These are phyloP conservation scores for Takifugu ocellatus DNA, from an alignment of 2,797 vertebrate genomes.

Conservation along the genomic window DNA sequence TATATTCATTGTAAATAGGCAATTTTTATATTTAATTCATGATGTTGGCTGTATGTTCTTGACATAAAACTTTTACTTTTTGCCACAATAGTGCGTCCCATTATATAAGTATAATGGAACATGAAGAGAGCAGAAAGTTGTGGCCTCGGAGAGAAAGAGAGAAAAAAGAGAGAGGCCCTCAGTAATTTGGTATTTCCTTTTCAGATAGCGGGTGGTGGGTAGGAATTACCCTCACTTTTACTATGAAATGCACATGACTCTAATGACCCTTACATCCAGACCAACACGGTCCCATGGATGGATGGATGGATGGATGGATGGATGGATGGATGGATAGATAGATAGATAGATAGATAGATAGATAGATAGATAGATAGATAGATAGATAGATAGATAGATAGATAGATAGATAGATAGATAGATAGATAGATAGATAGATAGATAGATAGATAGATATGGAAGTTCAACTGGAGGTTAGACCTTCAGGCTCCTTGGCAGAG, in stretches of 20 bases:
- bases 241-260: conserved; percentile 22
- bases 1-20: too few relatives aligned
- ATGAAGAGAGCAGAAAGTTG: not conserved
- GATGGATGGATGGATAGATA: not conserved
- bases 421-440: conserved; percentile 6
- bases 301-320: not conserved
- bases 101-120: not conserved
- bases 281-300: conserved; percentile 26
- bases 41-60: too few relatives aligned
- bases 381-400: conserved; percentile 9
- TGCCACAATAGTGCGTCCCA: not conserved
- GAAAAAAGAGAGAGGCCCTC: conserved; percentile 30
- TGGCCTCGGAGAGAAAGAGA: not conserved
- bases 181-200: conserved; percentile 76
- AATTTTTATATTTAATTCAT: too few relatives aligned
- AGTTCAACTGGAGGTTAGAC: conserved; percentile 66
- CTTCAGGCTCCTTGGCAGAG: conserved; percentile 56
- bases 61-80: too few relatives aligned
- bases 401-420: not conserved
- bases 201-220: conserved; percentile 54
- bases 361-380: too few relatives aligned
- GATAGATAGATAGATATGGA: conserved; percentile 15
- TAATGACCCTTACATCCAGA: conserved; percentile 68
- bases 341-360: not conserved
- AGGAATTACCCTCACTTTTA: conserved; percentile 52